Conservation (phyloP, 2,113 vertebrate species). For the Eurypyga helias region DNA sequence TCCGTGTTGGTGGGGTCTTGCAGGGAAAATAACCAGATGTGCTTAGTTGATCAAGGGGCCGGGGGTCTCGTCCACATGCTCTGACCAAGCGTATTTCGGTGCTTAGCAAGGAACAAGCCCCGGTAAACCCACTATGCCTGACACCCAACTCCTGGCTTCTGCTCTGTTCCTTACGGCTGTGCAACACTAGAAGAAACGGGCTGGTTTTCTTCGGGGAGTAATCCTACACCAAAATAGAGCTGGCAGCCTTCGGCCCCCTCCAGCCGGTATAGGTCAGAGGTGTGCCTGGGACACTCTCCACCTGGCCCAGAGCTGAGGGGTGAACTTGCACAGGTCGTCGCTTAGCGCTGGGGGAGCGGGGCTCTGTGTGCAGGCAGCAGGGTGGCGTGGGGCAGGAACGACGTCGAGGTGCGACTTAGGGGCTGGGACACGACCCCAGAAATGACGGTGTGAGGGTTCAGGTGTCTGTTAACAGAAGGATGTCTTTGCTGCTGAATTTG, state of each 20-base stretch:
- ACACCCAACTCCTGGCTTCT: background rate
- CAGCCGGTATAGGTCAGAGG: slow-evolving; percentile 30
- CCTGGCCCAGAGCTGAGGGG: background rate
- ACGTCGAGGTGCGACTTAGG: accelerated
- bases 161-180: background rate
- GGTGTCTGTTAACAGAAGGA: background rate
- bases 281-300: slow-evolving; percentile 38
- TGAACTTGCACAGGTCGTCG: background rate
- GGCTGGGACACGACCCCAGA: background rate
- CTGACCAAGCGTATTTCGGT: background rate
- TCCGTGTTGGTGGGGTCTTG: background rate
- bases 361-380: background rate
- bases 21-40: background rate
- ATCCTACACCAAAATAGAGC: slow-evolving; percentile 5
- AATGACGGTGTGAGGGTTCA: background rate
- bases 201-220: background rate
- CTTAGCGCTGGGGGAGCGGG: accelerated
- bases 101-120: background rate
- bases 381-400: accelerated
- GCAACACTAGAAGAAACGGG: background rate
- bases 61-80: background rate
- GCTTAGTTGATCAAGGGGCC: background rate
- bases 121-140: background rate
- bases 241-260: background rate
- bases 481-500: background rate